These are phyloP conservation scores for Trachelus tabidus DNA, from an alignment of 2,888 invertebrate species.

Conservation along the genomic window DNA sequence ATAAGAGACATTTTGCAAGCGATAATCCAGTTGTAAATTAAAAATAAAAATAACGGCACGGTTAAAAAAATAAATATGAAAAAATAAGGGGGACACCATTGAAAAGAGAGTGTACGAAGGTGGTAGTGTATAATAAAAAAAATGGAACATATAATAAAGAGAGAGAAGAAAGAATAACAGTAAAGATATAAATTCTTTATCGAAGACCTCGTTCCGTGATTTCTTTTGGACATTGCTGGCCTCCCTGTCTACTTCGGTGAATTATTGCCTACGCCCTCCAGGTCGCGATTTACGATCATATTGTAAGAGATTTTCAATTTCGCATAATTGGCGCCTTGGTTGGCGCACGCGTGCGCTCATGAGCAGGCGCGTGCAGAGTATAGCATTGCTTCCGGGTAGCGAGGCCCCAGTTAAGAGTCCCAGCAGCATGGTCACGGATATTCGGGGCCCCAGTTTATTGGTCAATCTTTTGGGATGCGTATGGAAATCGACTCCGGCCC, in stretches of 20 bases:
- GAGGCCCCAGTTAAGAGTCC: conserved; percentile 2
- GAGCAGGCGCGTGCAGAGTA: conserved; percentile 24
- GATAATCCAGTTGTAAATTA: neutral
- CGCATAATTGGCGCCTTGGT: conserved; percentile 42
- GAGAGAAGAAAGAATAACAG: neutral
- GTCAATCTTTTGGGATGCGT: conserved; percentile 33
- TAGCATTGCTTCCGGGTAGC: conserved; percentile 35
- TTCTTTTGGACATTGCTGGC: neutral
- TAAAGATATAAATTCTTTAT: neutral
- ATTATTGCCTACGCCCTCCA: neutral
- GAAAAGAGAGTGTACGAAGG: neutral
- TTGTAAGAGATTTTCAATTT: conserved; percentile 49
- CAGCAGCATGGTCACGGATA: neutral
- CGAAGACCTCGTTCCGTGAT: neutral
- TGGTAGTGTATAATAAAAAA: neutral
- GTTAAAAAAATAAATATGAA: neutral
- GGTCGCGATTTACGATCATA: conserved; percentile 35
- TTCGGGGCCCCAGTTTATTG: conserved; percentile 35
- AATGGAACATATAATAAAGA: neutral
- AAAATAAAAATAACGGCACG: neutral
- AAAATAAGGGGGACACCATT: neutral
- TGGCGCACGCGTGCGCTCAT: conserved; percentile 16
- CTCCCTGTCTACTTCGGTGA: neutral
- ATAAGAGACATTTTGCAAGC: neutral
- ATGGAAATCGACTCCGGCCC: conserved; percentile 26